These are phyloP conservation scores for Sipha maydis DNA, from an alignment of 2,888 invertebrate species.

Conservation along the genomic window DNA sequence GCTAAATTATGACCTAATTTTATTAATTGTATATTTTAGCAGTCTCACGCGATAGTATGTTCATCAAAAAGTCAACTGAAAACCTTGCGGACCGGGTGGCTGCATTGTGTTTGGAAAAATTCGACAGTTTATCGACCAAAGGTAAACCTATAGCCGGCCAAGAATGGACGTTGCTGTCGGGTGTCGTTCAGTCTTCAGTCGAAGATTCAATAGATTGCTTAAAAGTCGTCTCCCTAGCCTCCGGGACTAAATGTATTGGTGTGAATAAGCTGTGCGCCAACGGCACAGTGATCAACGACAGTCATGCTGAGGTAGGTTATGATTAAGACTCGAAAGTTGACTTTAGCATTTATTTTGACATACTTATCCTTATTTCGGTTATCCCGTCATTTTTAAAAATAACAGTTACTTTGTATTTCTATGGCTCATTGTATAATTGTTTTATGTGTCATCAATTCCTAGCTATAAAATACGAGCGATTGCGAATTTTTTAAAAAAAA, in stretches of 20 bases:
- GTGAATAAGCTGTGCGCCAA: conserved; percentile 72
- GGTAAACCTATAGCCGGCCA: conserved; percentile 78
- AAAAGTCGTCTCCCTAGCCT: conserved; percentile 83
- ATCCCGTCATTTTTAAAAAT: no score
- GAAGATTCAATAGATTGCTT: conserved; percentile 65
- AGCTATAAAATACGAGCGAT: no score
- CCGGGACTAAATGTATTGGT: conserved; percentile 93
- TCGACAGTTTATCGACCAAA: conserved; percentile 76
- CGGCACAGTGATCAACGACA: conserved; percentile 85
- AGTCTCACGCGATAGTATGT: background rate
- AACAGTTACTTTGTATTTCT: no score
- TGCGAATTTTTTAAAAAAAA: no score
- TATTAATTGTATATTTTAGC: background rate
- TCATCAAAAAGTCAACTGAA: background rate
- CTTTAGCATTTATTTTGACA: no score
- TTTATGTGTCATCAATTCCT: no score
- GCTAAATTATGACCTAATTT: no score
- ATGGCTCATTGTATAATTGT: no score
- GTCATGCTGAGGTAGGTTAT: conserved; percentile 81
- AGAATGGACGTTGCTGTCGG: conserved; percentile 88
- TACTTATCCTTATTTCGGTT: no score
- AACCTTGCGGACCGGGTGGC: conserved; percentile 71
- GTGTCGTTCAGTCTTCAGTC: conserved; percentile 71
- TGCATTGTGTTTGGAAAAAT: conserved; percentile 73
- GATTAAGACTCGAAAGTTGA: background rate